A percentile compares a stretch with the other conserved stretches of the same genome.
phyloP scores from a whole-genome alignment of 2,888 invertebrate genomes.

The Adelognathus sp. region DNA sequence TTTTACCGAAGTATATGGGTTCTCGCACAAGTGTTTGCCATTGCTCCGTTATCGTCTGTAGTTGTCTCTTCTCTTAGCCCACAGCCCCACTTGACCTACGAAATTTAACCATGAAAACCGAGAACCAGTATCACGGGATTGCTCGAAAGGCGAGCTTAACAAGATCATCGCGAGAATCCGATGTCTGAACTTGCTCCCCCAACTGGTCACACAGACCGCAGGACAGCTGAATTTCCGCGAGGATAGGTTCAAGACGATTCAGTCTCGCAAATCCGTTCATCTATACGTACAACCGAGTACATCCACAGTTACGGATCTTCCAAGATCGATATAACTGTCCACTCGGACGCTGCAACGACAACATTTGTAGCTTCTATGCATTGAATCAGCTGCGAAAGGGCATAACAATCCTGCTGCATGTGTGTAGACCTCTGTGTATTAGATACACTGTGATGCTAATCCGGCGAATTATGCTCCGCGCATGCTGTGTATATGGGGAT shows the following conservation, averaged over 20 bases:
- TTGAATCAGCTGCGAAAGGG: not conserved
- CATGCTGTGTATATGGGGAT: not conserved
- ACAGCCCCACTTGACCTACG: not conserved
- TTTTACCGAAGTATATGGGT: too few species aligned
- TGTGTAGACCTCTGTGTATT: not conserved
- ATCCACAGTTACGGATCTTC: not conserved
- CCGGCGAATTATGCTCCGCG: not conserved
- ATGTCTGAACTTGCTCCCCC: not conserved
- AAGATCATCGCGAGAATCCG: not conserved
- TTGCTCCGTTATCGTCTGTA: too few species aligned
- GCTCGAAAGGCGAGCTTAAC: slow-evolving; percentile 10
- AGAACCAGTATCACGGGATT: not conserved
- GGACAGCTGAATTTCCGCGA: not conserved
- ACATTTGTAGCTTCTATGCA: too few species aligned
- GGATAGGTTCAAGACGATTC: not conserved
- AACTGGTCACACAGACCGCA: not conserved
- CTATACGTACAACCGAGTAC: not conserved
- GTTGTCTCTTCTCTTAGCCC: too few species aligned
- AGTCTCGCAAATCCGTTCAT: not conserved
- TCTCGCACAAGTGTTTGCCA: too few species aligned
- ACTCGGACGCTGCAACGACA: not conserved
- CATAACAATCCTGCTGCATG: not conserved
- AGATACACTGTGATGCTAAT: not conserved
- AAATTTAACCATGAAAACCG: not conserved
- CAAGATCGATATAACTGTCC: slow-evolving; percentile 2